Base-by-base conservation (phyloP, 1,140 invertebrate genomes). In the Phymorhynchus buccinoides region DNA sequence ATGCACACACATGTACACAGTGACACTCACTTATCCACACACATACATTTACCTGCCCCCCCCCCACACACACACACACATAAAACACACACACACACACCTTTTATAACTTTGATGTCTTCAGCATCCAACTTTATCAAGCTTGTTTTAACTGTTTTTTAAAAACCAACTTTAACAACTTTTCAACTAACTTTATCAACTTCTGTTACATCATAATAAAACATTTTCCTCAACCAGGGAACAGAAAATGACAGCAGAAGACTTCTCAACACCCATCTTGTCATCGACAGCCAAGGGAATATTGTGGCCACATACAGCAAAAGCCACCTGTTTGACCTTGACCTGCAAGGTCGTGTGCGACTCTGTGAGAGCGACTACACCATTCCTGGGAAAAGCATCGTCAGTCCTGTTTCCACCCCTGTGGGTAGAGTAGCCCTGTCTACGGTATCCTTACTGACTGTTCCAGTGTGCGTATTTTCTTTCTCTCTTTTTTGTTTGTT, bases 261-360 rank as follows among this genome's bases (percentile, higher is more conserved):
- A 90, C 94, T 96, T 73, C 95, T 94, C 86, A 99, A 99, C 92
- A 96, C 96, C 0, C 98, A 99, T 93, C 91, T 99, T 3, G 93
- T 99, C 66, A 96, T 99, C 81, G 95, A 98, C 91, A 94, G 95
- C 86, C 88, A 95, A n/a, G 98, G 98, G 0, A 93, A 96, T 82
- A 95, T 99, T 85, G 95, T 95, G 0, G 95, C 95, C 12, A 94
- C 95, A 0, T 99, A 99, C 93, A 94, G 96, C 77, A 99, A 99
- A 93, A 91, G 97, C 32, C 98, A 99, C 94, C 94, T 99, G 1
- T 99, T 99, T 93, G 97, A 99, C 94, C 96, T 98, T 73, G 95
- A 96, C 77, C 96, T 98, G 85, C 96, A 96, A 30, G 96, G 96
- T 88, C 93, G 93, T 88, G 56, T 96, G 87, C 95, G 95, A 39